A percentile compares a stretch with the other conserved stretches of the same genome.
Evolutionary conservation across 2,797 vertebrate genomes (phyloP).

Genomic region (Myripristis jacobus): DNA sequence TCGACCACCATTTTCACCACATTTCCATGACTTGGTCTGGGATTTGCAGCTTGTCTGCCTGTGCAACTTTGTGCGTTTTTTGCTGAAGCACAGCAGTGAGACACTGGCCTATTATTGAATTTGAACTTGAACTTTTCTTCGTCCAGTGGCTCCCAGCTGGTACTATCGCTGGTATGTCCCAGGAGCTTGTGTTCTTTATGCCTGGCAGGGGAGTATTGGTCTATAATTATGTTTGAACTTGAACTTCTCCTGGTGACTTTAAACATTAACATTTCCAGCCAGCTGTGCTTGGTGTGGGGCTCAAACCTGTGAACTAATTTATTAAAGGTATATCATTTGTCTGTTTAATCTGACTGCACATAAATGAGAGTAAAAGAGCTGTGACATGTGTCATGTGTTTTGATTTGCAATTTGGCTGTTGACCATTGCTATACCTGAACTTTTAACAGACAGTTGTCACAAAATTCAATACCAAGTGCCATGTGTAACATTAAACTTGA

Average conservation of each 20-base stretch:
- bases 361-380: neutral
- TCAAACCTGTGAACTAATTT: no score
- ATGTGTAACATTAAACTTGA: no score
- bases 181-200: slow-evolving; percentile 24
- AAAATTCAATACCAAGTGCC: no score
- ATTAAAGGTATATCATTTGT: neutral
- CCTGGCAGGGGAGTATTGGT: neutral
- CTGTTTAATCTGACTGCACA: neutral
- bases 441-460: no score
- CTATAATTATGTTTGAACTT: slow-evolving; percentile 22
- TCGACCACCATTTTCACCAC: no score
- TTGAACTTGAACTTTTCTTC: slow-evolving; percentile 69
- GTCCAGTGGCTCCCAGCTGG: slow-evolving; percentile 18
- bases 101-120: slow-evolving; percentile 46
- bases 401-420: neutral
- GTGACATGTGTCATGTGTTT: no score
- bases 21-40: neutral
- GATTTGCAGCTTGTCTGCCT: neutral
- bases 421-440: neutral
- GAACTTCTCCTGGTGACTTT: neutral
- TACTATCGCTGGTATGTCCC: slow-evolving; percentile 42
- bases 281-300: neutral
- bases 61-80: slow-evolving; percentile 35
- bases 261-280: slow-evolving; percentile 6
- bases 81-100: slow-evolving; percentile 19